Evolutionary conservation across 2,888 invertebrate genomes (phyloP), one percentile per base, ranked within the genome.

Genomic region (Tricholauxania praeusta): DNA sequence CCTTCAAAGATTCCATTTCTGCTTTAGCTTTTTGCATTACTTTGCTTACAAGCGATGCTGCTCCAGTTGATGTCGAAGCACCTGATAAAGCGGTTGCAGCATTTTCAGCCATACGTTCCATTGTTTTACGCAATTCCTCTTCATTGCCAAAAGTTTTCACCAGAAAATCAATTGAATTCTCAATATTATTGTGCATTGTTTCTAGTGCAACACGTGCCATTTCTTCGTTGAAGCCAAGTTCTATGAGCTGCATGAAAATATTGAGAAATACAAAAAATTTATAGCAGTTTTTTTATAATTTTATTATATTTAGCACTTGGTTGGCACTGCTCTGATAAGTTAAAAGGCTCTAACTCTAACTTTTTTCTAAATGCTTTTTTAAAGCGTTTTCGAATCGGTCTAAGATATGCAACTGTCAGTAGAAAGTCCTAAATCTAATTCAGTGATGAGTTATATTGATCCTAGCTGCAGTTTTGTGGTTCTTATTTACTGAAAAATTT

Each of bases 161-260:
- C 2, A 93, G 87, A 39, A 90, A 83, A 71, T 92, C 92, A 0
- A 92, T 89, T 0, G 93, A 92, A 48, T 86, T 87, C 76, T 88
- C 87, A 60, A 91, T 79, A 81, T 91, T 88, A 79, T 92, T 92
- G 12, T 84, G 76, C 2, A 89, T 82, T 53, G 89, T 86, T 66
- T 89, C 87, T 17, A 93, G 85, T 0, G 92, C 93, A 0, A 87
- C 76, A 76, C 86, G 87, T 0, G 90, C 90, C 77, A 89, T 87
- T 17, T 88, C 86, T 0, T 83, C 80, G 7, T 88, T 88, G 81
- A 92, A 93, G 0, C 93, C 93, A 83, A 93, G 90, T 14, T 89
- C 89, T 65, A 89, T 75, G 3, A 87, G 74, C 73, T 83, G 77
- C 6, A 65, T 28, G 15, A 39, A 39, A 10, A 39, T 39, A 8